phyloP scores from a whole-genome alignment of 2,888 invertebrate species.

The Epinotia demarniana region DNA sequence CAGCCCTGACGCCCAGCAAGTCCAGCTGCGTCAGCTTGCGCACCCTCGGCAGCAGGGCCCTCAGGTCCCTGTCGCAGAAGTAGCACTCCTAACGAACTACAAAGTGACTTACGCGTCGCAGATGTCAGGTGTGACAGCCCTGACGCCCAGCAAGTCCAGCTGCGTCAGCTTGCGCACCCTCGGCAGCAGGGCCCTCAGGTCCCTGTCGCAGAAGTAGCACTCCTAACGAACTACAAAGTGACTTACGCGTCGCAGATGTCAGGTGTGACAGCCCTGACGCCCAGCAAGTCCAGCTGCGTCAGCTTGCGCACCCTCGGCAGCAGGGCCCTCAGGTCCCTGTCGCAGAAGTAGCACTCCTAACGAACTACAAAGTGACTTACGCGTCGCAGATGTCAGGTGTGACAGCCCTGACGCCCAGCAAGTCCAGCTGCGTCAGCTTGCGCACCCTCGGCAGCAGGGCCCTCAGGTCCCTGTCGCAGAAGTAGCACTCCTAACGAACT shows the following conservation, averaged over 20 bases:
- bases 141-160: slow-evolving; percentile 92
- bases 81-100: not conserved
- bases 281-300: slow-evolving; percentile 93
- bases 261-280: slow-evolving; percentile 90
- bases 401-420: slow-evolving; percentile 92
- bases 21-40: slow-evolving; percentile 91
- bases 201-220: slow-evolving; percentile 87
- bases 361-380: slow-evolving; percentile 71
- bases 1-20: slow-evolving; percentile 91
- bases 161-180: slow-evolving; percentile 89
- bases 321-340: slow-evolving; percentile 90
- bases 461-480: slow-evolving; percentile 91
- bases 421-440: slow-evolving; percentile 91
- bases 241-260: slow-evolving; percentile 88
- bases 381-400: slow-evolving; percentile 88
- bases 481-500: not conserved
- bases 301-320: slow-evolving; percentile 87
- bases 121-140: slow-evolving; percentile 90
- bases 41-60: slow-evolving; percentile 88
- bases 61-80: slow-evolving; percentile 90
- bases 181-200: slow-evolving; percentile 88
- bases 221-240: not conserved
- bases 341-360: slow-evolving; percentile 78
- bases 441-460: slow-evolving; percentile 88
- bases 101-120: slow-evolving; percentile 85